phyloP scores from a whole-genome alignment of 1,140 invertebrate genomes.

The Arctopsyche grandis region DNA sequence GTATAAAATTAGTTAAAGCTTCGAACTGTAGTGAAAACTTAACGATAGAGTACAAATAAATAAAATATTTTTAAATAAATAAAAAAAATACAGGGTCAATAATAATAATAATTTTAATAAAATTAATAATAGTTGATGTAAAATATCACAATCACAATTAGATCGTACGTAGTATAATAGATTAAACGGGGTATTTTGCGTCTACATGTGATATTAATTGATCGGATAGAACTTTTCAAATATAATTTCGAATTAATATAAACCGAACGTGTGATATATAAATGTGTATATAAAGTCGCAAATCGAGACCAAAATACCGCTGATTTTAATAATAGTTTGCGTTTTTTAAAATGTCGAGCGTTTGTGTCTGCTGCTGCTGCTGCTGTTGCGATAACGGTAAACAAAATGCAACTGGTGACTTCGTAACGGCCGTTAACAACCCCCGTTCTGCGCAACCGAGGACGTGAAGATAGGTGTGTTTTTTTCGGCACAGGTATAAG shows the following conservation, averaged over 20 bases:
- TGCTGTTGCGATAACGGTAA: slow-evolving; percentile 23
- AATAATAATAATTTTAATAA: background rate
- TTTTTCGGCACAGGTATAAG: background rate
- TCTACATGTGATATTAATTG: slow-evolving; percentile 19
- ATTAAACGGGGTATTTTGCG: slow-evolving; percentile 27
- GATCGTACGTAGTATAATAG: background rate
- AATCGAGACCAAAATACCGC: slow-evolving; percentile 17
- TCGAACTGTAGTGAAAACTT: background rate
- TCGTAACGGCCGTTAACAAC: slow-evolving; percentile 10
- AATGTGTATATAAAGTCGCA: background rate
- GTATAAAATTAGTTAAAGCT: background rate
- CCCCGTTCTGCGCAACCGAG: background rate
- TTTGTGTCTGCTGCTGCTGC: too few relatives aligned
- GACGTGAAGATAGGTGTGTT: slow-evolving; percentile 25
- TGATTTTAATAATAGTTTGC: background rate
- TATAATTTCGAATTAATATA: background rate
- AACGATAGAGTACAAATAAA: slow-evolving; percentile 7
- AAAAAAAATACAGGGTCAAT: slow-evolving; percentile 10
- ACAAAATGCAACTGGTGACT: slow-evolving; percentile 42
- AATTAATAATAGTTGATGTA: background rate
- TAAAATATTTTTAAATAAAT: background rate
- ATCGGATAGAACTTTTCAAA: too few relatives aligned
- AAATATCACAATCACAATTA: too few relatives aligned
- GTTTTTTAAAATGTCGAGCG: background rate
- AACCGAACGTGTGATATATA: background rate